Percentiles rank a stretch among this genome's conserved stretches.
These are phyloP conservation scores for Eupithecia centaureata DNA, from an alignment of 2,888 invertebrate species.

Conservation along the genomic window DNA sequence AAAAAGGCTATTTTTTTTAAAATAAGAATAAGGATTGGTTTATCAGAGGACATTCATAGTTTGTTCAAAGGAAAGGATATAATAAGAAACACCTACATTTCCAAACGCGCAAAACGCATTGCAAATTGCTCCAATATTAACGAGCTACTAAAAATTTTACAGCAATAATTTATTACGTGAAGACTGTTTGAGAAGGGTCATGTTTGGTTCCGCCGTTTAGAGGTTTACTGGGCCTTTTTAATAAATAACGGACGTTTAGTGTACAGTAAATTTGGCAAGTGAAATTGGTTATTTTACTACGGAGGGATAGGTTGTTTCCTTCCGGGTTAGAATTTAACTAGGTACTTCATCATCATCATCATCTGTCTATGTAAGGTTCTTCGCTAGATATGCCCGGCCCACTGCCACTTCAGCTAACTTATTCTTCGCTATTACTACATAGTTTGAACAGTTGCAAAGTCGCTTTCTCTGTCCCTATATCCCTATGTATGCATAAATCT, in stretches of 20 bases:
- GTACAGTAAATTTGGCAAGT: constrained; percentile 31
- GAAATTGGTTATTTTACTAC: constrained; percentile 25
- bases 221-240: constrained; percentile 46
- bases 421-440: too few species aligned
- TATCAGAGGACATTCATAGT: neutral
- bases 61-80: neutral
- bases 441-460: too few species aligned
- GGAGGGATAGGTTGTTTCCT: neutral
- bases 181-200: constrained; percentile 48
- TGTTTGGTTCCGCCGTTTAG: constrained; percentile 48
- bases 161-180: constrained; percentile 43
- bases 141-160: constrained; percentile 44
- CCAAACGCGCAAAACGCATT: constrained; percentile 24
- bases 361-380: too few species aligned
- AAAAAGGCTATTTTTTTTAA: too few species aligned
- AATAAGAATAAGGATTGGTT: neutral
- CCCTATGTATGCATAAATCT: too few species aligned
- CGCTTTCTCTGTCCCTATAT: too few species aligned
- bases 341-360: too few species aligned
- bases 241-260: constrained; percentile 45
- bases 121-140: constrained; percentile 44
- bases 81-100: neutral
- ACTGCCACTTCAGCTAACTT: too few species aligned
- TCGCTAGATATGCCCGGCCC: too few species aligned
- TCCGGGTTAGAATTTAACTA: neutral